phyloP scores from a whole-genome alignment of 2,888 invertebrate genomes.

The Drosophila dives region DNA sequence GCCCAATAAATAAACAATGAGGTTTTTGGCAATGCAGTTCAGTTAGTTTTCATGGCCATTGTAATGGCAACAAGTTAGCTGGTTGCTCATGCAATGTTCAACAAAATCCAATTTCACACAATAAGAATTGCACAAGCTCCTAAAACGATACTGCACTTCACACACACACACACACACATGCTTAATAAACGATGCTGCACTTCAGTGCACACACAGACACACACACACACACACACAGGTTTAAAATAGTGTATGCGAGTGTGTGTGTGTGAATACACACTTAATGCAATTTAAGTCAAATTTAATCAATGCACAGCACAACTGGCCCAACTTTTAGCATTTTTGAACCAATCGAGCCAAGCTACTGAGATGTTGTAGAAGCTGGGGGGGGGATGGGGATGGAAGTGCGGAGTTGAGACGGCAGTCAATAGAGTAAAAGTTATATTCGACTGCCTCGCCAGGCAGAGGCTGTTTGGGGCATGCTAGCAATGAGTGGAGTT shows the following conservation, averaged over 20 bases:
- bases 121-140: slow-evolving; percentile 48
- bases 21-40: slow-evolving; percentile 42
- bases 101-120: slow-evolving; percentile 68
- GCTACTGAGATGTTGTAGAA: slow-evolving; percentile 38
- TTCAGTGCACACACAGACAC: slow-evolving; percentile 12
- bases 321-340: slow-evolving; percentile 64
- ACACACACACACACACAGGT: background rate
- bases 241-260: slow-evolving; percentile 8
- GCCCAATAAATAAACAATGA: slow-evolving; percentile 57
- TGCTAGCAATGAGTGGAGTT: slow-evolving; percentile 59
- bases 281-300: slow-evolving; percentile 77
- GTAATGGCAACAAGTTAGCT: slow-evolving; percentile 66
- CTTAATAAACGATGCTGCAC: slow-evolving; percentile 35
- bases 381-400: background rate
- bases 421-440: slow-evolving; percentile 78
- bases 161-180: slow-evolving; percentile 10
- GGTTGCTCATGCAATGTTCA: slow-evolving; percentile 28
- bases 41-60: slow-evolving; percentile 39
- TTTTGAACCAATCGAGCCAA: slow-evolving; percentile 65
- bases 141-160: slow-evolving; percentile 49
- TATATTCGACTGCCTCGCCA: slow-evolving; percentile 68
- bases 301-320: slow-evolving; percentile 76
- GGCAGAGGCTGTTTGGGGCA: slow-evolving; percentile 27
- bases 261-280: slow-evolving; percentile 41
- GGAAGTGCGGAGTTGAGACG: background rate